A percentile compares a stretch with the other conserved stretches of the same genome.
Evolutionary conservation across 2,113 vertebrate genomes (phyloP).

Genomic region (Antechinus stuartii): DNA sequence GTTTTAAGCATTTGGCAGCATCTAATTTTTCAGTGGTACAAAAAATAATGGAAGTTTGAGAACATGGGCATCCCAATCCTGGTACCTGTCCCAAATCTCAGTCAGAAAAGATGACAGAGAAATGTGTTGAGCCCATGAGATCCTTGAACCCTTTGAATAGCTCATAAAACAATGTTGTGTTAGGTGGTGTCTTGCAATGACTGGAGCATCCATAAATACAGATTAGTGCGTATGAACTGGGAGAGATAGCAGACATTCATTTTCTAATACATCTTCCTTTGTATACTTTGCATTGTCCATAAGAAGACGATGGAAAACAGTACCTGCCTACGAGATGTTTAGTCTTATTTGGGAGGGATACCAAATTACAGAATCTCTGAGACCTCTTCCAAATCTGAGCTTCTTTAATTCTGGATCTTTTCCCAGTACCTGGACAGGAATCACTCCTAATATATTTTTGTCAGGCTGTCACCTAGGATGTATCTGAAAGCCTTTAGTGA

Average conservation of each 20-base stretch:
- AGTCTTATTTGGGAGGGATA: background rate
- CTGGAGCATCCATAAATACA: background rate
- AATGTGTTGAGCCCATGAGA: background rate
- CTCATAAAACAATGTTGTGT: background rate
- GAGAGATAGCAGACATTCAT: background rate
- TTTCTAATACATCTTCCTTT: background rate
- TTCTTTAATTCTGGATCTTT: background rate
- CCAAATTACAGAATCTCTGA: background rate
- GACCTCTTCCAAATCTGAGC: background rate
- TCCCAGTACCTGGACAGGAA: background rate
- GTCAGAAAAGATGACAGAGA: background rate
- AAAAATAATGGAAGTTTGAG: background rate
- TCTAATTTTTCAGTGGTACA: background rate
- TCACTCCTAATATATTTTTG: background rate
- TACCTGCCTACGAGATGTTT: background rate
- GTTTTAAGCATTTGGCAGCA: slow-evolving; percentile 24
- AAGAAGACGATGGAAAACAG: background rate
- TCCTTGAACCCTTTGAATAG: background rate
- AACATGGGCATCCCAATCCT: slow-evolving; percentile 9
- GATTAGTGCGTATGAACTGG: background rate
- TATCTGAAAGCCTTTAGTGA: background rate
- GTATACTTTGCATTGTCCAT: background rate
- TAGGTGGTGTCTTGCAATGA: background rate
- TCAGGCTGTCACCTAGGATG: background rate
- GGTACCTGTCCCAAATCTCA: background rate